phyloP scores from a whole-genome alignment of 2,888 invertebrate species.

The Sphaerophoria rueppellii region DNA sequence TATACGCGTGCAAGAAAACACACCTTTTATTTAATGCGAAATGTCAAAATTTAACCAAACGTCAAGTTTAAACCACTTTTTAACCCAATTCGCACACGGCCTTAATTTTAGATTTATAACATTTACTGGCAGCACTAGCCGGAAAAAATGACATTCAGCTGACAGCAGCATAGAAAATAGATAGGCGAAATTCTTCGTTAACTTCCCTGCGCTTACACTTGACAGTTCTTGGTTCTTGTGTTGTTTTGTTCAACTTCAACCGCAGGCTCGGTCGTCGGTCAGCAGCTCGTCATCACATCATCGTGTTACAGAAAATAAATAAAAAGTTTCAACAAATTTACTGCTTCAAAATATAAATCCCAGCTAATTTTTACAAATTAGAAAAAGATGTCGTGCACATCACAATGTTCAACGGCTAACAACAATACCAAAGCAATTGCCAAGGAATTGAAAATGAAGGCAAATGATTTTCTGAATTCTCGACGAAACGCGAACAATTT shows the following conservation, averaged over 20 bases:
- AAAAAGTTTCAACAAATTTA: slow-evolving; percentile 42
- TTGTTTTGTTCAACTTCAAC: slow-evolving; percentile 31
- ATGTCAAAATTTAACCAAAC: no score
- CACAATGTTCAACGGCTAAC: slow-evolving; percentile 54
- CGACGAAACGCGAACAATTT: slow-evolving; percentile 86
- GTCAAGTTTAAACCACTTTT: no score
- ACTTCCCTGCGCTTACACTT: slow-evolving; percentile 56
- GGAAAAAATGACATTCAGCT: slow-evolving; percentile 53
- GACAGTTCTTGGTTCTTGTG: slow-evolving; percentile 31
- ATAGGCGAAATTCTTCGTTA: slow-evolving; percentile 29
- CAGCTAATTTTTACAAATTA: slow-evolving; percentile 7
- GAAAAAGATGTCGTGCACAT: slow-evolving; percentile 71
- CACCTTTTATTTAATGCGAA: no score
- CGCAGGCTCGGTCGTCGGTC: slow-evolving; percentile 63
- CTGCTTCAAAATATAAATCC: slow-evolving; percentile 17
- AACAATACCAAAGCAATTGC: slow-evolving; percentile 84
- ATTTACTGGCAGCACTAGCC: no score
- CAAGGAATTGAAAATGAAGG: slow-evolving; percentile 86
- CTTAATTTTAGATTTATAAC: no score
- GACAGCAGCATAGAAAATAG: slow-evolving; percentile 9
- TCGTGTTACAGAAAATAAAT: slow-evolving; percentile 69
- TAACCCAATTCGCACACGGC: no score
- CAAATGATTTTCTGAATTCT: slow-evolving; percentile 87
- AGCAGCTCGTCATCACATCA: slow-evolving; percentile 63
- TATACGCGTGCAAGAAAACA: no score